Percentiles rank a stretch among this genome's conserved stretches.
Evolutionary conservation across 1,140 invertebrate species (phyloP).

Genomic region (Trichogramma pretiosum): DNA sequence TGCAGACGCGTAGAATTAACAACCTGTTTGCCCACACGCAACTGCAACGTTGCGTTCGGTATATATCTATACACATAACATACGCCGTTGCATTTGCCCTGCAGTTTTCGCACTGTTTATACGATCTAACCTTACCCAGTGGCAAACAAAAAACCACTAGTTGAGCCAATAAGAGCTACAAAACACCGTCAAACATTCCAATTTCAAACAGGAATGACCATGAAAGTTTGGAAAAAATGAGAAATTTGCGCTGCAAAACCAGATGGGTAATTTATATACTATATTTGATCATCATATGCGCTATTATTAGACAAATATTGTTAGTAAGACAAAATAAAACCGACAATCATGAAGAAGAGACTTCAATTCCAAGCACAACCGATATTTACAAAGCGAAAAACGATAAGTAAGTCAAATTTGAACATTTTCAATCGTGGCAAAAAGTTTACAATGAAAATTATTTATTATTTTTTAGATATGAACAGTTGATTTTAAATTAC

Average conservation of each 20-base stretch:
- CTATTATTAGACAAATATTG: slow-evolving; percentile 28
- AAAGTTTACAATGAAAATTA: slow-evolving; percentile 10
- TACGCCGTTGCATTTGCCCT: not conserved
- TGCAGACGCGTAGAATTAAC: no score
- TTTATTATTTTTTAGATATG: slow-evolving; percentile 25
- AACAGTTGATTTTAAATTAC: slow-evolving; percentile 39
- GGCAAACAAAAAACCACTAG: not conserved
- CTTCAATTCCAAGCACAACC: no score
- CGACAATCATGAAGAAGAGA: slow-evolving; percentile 18
- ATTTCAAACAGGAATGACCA: not conserved
- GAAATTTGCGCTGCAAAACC: slow-evolving; percentile 26
- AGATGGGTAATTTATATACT: slow-evolving; percentile 23
- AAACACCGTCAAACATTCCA: not conserved
- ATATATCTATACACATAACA: not conserved
- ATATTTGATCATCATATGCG: slow-evolving; percentile 26
- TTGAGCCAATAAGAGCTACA: not conserved
- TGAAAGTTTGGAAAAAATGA: slow-evolving; percentile 23
- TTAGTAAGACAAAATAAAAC: no score
- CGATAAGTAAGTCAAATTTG: slow-evolving; percentile 19
- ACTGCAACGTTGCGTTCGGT: no score
- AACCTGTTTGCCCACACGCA: slow-evolving; percentile 4
- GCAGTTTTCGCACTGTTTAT: not conserved
- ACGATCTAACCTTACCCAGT: slow-evolving; percentile 5
- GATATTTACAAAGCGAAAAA: no score
- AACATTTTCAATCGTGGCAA: not conserved